These are phyloP conservation scores for Microplitis mediator DNA, from an alignment of 1,140 invertebrate genomes.

Conservation along the genomic window DNA sequence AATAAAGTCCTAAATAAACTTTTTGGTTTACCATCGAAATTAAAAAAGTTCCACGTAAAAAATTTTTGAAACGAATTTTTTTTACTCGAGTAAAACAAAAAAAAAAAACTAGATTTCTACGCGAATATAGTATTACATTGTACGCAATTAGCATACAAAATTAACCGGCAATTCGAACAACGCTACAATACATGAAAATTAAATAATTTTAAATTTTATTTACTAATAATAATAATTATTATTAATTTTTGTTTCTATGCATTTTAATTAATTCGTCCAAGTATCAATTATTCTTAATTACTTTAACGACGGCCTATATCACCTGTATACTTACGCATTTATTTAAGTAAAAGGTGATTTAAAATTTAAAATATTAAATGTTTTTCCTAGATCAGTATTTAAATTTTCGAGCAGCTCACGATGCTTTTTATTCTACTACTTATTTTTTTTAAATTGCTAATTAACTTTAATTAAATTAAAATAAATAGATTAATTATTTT, in stretches of 20 bases:
- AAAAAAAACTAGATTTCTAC: constrained; percentile 45
- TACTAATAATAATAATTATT: background rate
- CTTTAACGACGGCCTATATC: background rate
- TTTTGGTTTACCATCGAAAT: too few species aligned
- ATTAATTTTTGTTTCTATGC: background rate
- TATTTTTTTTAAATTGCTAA: background rate
- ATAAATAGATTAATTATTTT: background rate
- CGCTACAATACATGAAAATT: background rate
- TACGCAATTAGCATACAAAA: constrained; percentile 16
- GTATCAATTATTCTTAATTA: background rate
- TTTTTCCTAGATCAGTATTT: background rate
- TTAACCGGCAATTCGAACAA: background rate
- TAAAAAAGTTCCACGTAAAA: too few species aligned
- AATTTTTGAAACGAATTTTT: too few species aligned
- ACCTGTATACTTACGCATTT: background rate
- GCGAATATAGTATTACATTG: constrained; percentile 30
- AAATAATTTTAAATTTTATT: background rate
- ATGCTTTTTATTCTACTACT: background rate
- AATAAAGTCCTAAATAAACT: too few species aligned
- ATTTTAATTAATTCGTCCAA: background rate
- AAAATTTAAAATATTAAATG: background rate
- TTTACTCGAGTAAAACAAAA: background rate
- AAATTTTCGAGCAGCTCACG: constrained; percentile 7
- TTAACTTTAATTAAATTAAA: background rate
- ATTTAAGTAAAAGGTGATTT: background rate